These are phyloP conservation scores for Epinephelus fuscoguttatus DNA, from an alignment of 2,113 vertebrate genomes.

Conservation along the genomic window DNA sequence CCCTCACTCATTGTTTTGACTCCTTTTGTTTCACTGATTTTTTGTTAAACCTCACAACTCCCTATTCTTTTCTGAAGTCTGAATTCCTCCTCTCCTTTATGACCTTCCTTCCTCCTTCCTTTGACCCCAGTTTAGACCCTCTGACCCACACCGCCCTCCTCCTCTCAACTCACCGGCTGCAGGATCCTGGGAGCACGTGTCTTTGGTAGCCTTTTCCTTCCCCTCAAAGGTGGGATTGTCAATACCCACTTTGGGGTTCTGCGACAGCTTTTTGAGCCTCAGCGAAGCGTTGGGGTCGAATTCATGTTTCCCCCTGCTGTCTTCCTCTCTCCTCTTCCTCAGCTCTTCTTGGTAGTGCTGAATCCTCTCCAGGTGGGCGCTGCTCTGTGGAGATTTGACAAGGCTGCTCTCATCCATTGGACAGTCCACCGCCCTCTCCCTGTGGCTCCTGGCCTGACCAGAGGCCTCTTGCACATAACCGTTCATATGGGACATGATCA, in stretches of 20 bases:
- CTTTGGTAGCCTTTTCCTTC: slow-evolving; percentile 88
- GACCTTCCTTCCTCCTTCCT: slow-evolving; percentile 26
- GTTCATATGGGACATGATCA: slow-evolving; percentile 95
- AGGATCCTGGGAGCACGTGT: slow-evolving; percentile 80
- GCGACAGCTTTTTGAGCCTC: slow-evolving; percentile 92
- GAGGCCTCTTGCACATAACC: slow-evolving; percentile 91
- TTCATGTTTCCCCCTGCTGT: slow-evolving; percentile 88
- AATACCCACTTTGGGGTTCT: slow-evolving; percentile 93
- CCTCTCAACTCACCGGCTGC: slow-evolving; percentile 63
- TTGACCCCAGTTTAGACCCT: background rate
- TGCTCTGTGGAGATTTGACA: slow-evolving; percentile 79
- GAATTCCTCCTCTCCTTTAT: slow-evolving; percentile 23
- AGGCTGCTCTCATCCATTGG: slow-evolving; percentile 88
- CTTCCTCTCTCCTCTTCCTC: slow-evolving; percentile 89
- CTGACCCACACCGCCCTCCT: background rate
- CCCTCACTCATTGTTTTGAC: slow-evolving; percentile 57
- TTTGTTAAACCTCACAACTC: slow-evolving; percentile 36
- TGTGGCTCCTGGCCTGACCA: slow-evolving; percentile 83
- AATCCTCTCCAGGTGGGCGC: slow-evolving; percentile 90
- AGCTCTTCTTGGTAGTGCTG: slow-evolving; percentile 94
- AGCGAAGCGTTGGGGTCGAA: slow-evolving; percentile 92
- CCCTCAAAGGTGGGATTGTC: slow-evolving; percentile 96
- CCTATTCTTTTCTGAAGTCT: slow-evolving; percentile 37
- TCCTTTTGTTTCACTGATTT: slow-evolving; percentile 50
- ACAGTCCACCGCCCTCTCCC: slow-evolving; percentile 94